A percentile compares a stretch with the other conserved stretches of the same genome.
Evolutionary conservation across 64 coral and sea anemone species (phyloP).

Genomic region (Pachyseris speciosa): DNA sequence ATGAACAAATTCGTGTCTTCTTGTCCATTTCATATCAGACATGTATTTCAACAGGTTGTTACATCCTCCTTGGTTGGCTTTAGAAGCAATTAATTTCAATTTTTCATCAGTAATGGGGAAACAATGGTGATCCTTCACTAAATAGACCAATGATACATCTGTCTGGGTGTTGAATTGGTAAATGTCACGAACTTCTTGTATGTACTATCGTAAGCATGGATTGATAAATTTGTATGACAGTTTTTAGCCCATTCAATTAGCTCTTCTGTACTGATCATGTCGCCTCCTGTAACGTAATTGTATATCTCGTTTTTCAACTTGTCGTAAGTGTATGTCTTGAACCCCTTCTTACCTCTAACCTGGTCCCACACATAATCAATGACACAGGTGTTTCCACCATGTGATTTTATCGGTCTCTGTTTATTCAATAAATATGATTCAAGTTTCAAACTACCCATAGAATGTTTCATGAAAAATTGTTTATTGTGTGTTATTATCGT

Average conservation of each 20-base stretch:
- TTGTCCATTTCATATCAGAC: slow-evolving; percentile 22
- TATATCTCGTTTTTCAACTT: not conserved
- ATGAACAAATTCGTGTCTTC: not conserved
- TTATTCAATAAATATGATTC: no score
- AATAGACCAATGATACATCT: not conserved
- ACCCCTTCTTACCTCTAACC: no score
- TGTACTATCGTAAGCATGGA: not conserved
- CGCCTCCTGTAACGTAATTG: not conserved
- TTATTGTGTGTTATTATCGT: no score
- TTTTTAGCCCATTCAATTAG: no score
- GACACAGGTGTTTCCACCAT: no score
- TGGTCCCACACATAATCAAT: no score
- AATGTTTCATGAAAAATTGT: no score
- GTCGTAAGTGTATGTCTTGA: not conserved
- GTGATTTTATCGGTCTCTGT: no score
- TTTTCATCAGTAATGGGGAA: not conserved
- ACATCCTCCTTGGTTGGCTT: slow-evolving; percentile 25
- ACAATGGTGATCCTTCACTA: slow-evolving; percentile 41
- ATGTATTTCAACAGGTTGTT: not conserved
- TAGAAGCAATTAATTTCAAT: not conserved
- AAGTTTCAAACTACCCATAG: no score
- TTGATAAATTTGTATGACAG: not conserved
- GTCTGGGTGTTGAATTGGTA: not conserved
- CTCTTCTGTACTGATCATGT: not conserved
- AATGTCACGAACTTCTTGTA: no score